Conservation (phyloP, 2,797 vertebrate genomes). For the Pseudochromis fuscus region DNA sequence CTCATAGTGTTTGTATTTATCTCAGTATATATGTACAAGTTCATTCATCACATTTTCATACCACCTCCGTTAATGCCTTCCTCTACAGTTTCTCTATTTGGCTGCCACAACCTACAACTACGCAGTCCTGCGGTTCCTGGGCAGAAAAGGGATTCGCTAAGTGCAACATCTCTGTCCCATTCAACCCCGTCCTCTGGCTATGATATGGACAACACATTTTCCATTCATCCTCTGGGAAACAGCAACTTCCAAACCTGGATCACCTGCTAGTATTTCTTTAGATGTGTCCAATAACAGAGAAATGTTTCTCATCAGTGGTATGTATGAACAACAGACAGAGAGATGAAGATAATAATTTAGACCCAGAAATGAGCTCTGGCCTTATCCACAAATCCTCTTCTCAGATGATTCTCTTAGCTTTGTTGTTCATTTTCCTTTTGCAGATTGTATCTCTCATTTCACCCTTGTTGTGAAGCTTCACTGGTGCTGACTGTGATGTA, state of each 20-base stretch:
- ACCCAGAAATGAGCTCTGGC: constrained; percentile 40
- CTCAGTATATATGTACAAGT: neutral
- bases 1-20: neutral
- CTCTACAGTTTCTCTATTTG: constrained; percentile 92
- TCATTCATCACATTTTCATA: neutral
- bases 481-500: constrained; percentile 65
- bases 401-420: constrained; percentile 75
- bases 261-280: constrained; percentile 58
- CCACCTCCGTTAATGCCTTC: constrained; percentile 32
- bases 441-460: constrained; percentile 45
- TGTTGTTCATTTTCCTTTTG: constrained; percentile 67
- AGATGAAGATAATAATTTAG: constrained; percentile 74
- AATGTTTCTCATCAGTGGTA: constrained; percentile 52
- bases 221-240: constrained; percentile 54
- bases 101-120: constrained; percentile 98
- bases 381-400: constrained; percentile 47
- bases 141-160: constrained; percentile 94
- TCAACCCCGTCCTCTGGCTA: constrained; percentile 35
- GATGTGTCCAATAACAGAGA: constrained; percentile 61
- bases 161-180: constrained; percentile 28
- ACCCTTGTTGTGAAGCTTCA: constrained; percentile 62
- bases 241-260: constrained; percentile 60
- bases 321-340: constrained; percentile 71
- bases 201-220: constrained; percentile 58
- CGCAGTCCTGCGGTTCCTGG: constrained; percentile 95